Evolutionary conservation across 2,797 vertebrate genomes (phyloP).

Genomic region (Smutsia temminckii): DNA sequence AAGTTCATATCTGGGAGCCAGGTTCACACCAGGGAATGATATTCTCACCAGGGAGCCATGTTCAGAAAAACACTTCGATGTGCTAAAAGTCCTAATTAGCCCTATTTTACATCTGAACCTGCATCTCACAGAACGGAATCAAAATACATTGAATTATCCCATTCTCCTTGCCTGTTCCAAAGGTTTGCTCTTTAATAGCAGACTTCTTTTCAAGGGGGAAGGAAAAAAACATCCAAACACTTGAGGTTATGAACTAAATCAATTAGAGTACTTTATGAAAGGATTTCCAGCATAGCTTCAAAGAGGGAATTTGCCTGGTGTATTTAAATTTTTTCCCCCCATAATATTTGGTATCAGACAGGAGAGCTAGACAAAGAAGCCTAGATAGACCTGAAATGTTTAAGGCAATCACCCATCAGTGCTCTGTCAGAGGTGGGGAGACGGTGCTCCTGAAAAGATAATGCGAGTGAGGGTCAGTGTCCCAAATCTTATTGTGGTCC

Average conservation of each 20-base stretch:
- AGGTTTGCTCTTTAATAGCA: background rate
- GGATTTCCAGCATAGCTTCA: constrained; percentile 29
- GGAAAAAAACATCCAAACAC: constrained; percentile 43
- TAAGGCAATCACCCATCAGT: background rate
- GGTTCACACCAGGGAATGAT: background rate
- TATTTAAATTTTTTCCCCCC: background rate
- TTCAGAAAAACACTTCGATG: constrained; percentile 32
- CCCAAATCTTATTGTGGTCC: background rate
- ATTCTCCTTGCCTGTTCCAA: background rate
- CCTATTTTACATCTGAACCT: background rate
- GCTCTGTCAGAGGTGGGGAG: background rate
- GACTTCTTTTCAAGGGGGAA: constrained; percentile 18
- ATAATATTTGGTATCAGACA: background rate
- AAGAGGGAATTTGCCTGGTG: background rate
- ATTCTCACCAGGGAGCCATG: background rate
- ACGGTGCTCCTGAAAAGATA: background rate
- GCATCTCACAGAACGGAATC: constrained; percentile 24
- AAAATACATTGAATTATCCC: background rate
- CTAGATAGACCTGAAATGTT: background rate
- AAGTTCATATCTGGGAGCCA: background rate
- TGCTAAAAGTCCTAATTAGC: constrained; percentile 32
- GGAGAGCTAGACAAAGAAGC: background rate
- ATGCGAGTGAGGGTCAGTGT: background rate
- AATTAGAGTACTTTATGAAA: constrained; percentile 18
- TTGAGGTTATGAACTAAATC: constrained; percentile 29